Base-by-base conservation (phyloP, 2,888 invertebrate genomes). In the Rutpela maculata region DNA sequence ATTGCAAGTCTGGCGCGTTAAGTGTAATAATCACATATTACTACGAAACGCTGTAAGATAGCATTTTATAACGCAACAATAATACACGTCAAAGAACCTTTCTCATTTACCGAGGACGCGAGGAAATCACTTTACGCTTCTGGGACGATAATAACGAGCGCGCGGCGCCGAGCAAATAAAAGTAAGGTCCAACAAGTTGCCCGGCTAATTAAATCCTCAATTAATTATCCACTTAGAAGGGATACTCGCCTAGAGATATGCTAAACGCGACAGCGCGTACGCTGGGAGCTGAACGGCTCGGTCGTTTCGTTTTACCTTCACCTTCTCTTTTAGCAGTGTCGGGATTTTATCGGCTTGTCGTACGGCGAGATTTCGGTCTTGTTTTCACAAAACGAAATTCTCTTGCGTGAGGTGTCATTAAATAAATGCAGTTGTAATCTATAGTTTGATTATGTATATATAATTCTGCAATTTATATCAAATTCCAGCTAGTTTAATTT, bases 141-240 rank as follows among this genome's bases (percentile, higher is more conserved):
- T 50, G 50, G 50, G 50, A 50, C 50, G n/a, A 35, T 3, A 4
- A 35, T 63, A 63, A 63, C 62, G 62, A 38, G 10, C 43, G 43
- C 50, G 66, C 18, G 66, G 11, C 19, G 31, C 31, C 55, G 50
- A 50, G 43, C 22, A 17, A 55, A 68, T 26, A 55, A 43, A 50
- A 50, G 50, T 50, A 31, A 68, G 31, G 78, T 76, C 78, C 82
- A 81, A 82, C 81, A 81, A 83, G 81, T 81, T 78, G 80, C 68
- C 79, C 72, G 66, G 73, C 69, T 81, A 81, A 81, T 83, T 83
- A 81, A 77, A 72, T 66, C 75, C 76, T 72, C 76, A 77, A 81
- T 83, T 83, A 83, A 83, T 81, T 83, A 81, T 70, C 78, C 79
- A 74, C 75, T 80, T 78, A 78, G 76, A 73, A 67, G 74, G 63